Base-by-base conservation (phyloP, 2,888 invertebrate species). In the Andrena praecox region DNA sequence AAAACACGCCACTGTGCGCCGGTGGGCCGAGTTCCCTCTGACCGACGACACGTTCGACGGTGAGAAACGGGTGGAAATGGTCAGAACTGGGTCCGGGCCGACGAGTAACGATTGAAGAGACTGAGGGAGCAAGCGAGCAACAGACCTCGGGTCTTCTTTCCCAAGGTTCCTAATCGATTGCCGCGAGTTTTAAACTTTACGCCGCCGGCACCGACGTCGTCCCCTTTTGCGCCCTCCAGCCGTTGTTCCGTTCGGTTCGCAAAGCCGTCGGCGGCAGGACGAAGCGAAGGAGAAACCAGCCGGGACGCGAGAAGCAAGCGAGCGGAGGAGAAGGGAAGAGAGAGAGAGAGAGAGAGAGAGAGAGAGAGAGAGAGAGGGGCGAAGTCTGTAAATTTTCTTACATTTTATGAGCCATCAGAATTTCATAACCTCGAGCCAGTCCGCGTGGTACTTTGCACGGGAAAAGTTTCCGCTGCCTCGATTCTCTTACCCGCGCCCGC, bases 361-460 rank as follows among this genome's bases (percentile, higher is more conserved):
- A 72, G 29, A 76, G 62, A 62, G 31, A 75, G 59, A 72, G 82
- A 78, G 85, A 87, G 87, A 87, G 88, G 86, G 89, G 90, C 90
- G 89, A 92, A 93, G 93, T 93, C 94, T 94, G 94, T 94, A 94
- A 94, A 94, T 94, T 94, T 94, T 94, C 94, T 93, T 94, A 93
- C 93, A 94, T 94, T 94, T 94, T 94, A 94, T 93, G 94, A 94
- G 93, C 93, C 93, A 94, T 94, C 94, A 94, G 93, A 94, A 94
- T 94, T 94, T 93, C 94, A 94, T 94, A 94, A 94, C 93, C 93
- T 92, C 93, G 93, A 93, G 93, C 93, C 94, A 93, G 94, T 93
- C 93, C 93, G 93, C 92, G 93, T 93, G 93, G 93, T 94, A 94
- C 94, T 94, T 94, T 93, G 92, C 94, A 91, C 93, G 92, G 90